phyloP scores from a whole-genome alignment of 2,113 vertebrate species.

The Thinocorus orbignyianus region DNA sequence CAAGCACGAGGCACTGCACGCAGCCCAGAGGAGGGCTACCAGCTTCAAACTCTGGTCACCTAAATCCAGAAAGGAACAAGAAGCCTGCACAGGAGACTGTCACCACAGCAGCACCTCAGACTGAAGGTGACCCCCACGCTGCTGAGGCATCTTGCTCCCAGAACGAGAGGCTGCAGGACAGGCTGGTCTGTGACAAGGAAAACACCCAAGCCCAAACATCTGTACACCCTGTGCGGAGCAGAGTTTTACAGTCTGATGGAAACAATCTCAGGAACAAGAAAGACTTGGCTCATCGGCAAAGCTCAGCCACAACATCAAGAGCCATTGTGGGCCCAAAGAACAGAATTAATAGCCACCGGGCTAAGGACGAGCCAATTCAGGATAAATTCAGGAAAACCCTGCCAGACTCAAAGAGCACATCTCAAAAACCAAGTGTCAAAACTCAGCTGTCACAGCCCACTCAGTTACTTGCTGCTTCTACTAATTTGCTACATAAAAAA shows the following conservation, averaged over 20 bases:
- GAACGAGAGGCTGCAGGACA: neutral
- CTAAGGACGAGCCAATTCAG: neutral
- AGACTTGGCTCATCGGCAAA: neutral
- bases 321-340: neutral
- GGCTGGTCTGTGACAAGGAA: conserved; percentile 25
- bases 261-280: neutral
- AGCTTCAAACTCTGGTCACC: neutral
- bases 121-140: neutral
- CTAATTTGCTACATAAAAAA: neutral
- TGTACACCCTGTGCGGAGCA: too few relatives aligned
- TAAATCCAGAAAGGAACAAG: neutral
- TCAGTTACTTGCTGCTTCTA: neutral
- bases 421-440: neutral
- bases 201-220: neutral
- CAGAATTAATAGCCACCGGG: neutral
- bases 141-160: neutral
- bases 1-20: neutral
- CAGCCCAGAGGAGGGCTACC: neutral
- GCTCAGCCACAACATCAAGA: neutral
- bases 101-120: neutral
- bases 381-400: neutral
- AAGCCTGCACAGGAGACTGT: neutral
- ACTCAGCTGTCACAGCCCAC: neutral
- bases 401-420: neutral
- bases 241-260: neutral